Conservation (phyloP, 1,140 invertebrate genomes). For the Sycophaga agraensis region DNA sequence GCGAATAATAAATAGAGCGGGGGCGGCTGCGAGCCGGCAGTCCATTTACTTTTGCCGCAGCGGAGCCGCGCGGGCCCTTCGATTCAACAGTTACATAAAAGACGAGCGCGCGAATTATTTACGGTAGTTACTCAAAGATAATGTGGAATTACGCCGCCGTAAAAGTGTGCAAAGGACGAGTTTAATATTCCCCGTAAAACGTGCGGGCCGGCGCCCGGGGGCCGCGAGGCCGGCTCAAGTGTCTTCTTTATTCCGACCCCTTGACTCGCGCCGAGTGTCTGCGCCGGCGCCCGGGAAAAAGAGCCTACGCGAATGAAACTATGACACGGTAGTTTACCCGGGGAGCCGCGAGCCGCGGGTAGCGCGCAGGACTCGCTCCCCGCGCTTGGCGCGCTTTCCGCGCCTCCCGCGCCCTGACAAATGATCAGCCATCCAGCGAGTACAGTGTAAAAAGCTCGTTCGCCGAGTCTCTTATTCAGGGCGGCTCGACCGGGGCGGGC, state of each 20-base stretch:
- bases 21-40: no score
- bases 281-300: neutral
- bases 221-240: neutral
- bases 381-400: no score
- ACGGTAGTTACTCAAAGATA: no score
- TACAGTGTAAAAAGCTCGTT: slow-evolving; percentile 32
- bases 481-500: neutral
- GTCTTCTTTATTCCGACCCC: neutral
- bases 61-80: no score
- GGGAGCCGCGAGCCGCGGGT: no score
- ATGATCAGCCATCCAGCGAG: slow-evolving; percentile 31
- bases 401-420: slow-evolving; percentile 30
- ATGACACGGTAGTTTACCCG: neutral
- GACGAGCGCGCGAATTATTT: no score
- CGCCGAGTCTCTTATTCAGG: neutral
- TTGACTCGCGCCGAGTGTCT: slow-evolving; percentile 1
- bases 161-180: neutral
- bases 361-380: no score
- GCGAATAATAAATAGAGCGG: no score
- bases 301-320: neutral
- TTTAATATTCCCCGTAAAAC: neutral
- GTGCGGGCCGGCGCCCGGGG: no score
- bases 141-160: no score
- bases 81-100: no score
- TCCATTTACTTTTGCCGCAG: no score